Evolutionary conservation across 2,888 invertebrate species (phyloP).

Genomic region (Anodontia alba): DNA sequence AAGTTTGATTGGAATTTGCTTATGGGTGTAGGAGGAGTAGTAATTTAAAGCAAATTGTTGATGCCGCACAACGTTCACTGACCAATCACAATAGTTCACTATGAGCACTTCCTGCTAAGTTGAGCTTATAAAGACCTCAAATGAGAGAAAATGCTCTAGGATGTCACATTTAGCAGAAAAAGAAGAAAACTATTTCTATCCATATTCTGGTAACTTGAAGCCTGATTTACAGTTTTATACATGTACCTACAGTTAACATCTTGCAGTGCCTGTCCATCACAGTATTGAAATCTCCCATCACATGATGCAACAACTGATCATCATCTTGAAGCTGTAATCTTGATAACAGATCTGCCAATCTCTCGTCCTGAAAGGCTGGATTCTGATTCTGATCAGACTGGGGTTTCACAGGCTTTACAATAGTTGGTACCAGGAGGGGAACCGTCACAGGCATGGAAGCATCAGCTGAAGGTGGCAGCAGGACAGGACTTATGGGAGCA

Average conservation of each 20-base stretch:
- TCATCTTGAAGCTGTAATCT: conserved; percentile 60
- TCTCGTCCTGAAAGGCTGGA: conserved; percentile 49
- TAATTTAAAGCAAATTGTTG: no score
- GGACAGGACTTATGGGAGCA: conserved; percentile 58
- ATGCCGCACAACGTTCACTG: no score
- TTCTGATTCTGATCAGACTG: conserved; percentile 29
- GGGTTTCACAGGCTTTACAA: conserved; percentile 54
- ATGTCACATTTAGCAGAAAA: no score
- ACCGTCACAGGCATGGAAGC: conserved; percentile 72
- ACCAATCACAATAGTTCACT: no score
- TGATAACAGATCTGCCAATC: conserved; percentile 64
- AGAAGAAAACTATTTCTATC: no score
- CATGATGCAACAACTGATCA: conserved; percentile 33
- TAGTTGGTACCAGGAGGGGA: conserved; percentile 72
- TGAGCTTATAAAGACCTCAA: no score
- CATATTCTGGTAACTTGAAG: no score
- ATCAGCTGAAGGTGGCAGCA: conserved; percentile 72
- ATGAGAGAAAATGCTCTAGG: no score
- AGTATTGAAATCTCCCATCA: conserved; percentile 21
- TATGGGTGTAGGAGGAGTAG: no score
- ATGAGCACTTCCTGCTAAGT: no score
- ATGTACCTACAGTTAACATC: conserved; percentile 54
- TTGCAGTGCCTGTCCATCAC: conserved; percentile 41
- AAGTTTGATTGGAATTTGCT: no score
- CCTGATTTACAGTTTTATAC: no score